These are phyloP conservation scores for Arbacia lixula DNA, from an alignment of 53 echinoderm and acorn worm species.

Conservation along the genomic window DNA sequence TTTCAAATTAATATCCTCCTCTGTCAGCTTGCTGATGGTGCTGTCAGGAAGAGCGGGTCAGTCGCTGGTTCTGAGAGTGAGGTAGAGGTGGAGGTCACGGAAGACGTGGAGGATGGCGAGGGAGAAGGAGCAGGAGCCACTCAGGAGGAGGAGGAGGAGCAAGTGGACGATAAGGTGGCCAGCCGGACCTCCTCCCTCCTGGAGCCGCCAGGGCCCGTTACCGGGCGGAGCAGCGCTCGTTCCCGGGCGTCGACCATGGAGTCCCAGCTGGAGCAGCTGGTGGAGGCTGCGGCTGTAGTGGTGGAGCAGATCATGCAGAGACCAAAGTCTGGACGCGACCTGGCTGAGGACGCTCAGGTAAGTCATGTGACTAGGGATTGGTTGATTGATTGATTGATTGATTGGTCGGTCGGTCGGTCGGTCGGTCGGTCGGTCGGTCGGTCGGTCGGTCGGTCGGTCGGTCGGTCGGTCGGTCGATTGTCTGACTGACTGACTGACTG, in stretches of 20 bases:
- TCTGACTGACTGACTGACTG: too few relatives aligned
- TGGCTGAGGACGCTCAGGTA: conserved; percentile 92
- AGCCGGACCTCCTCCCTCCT: conserved; percentile 21
- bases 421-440: too few relatives aligned
- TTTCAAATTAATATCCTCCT: too few relatives aligned
- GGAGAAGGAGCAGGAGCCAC: conserved; percentile 22
- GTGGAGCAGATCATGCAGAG: conserved; percentile 82
- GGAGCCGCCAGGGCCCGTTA: conserved; percentile 19
- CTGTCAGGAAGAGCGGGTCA: not conserved
- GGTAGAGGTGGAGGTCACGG: conserved; percentile 7
- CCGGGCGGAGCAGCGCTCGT: not conserved
- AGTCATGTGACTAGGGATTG: too few relatives aligned
- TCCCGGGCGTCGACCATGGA: conserved; percentile 46
- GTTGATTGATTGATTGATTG: too few relatives aligned
- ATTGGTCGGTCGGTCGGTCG: too few relatives aligned
- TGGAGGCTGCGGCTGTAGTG: conserved; percentile 79
- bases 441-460: too few relatives aligned
- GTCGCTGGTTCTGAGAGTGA: conserved; percentile 31
- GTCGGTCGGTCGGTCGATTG: too few relatives aligned
- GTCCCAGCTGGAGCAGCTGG: conserved; percentile 81
- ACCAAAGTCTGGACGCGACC: conserved; percentile 88
- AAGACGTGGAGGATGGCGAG: not conserved
- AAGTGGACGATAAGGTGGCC: not conserved
- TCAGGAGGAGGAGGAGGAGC: not conserved
- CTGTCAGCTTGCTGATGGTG: not conserved